These are phyloP conservation scores for Drosophila lowei DNA, from an alignment of 1,140 invertebrate species.

Conservation along the genomic window DNA sequence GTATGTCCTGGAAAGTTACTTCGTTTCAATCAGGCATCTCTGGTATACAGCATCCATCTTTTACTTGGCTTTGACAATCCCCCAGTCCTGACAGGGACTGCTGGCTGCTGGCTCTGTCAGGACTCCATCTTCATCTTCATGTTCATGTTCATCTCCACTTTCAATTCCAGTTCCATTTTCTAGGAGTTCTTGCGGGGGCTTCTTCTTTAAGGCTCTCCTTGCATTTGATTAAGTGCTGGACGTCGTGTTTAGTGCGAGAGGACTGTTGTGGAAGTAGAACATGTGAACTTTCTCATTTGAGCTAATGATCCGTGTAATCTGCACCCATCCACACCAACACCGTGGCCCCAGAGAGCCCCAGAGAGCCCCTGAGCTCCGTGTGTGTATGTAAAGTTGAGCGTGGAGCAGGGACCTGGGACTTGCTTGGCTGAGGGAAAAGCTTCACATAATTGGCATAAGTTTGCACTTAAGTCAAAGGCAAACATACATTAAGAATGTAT, in stretches of 20 bases:
- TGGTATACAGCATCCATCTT: not conserved
- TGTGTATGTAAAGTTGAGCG: slow-evolving; percentile 35
- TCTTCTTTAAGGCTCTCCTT: slow-evolving; percentile 24
- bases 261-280: slow-evolving; percentile 34
- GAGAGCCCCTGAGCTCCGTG: no score
- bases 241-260: slow-evolving; percentile 56
- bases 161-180: not conserved
- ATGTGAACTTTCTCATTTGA: slow-evolving; percentile 79
- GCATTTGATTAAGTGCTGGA: slow-evolving; percentile 81
- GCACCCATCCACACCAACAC: not conserved
- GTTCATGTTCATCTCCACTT: slow-evolving; percentile 4
- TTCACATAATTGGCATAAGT: slow-evolving; percentile 77
- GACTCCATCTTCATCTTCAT: no score
- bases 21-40: slow-evolving; percentile 66
- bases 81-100: not conserved
- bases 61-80: slow-evolving; percentile 12
- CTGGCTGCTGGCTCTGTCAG: not conserved
- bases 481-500: slow-evolving; percentile 29
- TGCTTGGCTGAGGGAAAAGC: slow-evolving; percentile 46
- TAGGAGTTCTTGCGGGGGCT: slow-evolving; percentile 20
- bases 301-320: slow-evolving; percentile 80
- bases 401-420: slow-evolving; percentile 20
- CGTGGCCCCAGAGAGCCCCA: not conserved
- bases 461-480: slow-evolving; percentile 76
- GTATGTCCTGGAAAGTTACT: slow-evolving; percentile 48